These are phyloP conservation scores for Labeo calbasu DNA, from an alignment of 2,797 vertebrate genomes.

Conservation along the genomic window DNA sequence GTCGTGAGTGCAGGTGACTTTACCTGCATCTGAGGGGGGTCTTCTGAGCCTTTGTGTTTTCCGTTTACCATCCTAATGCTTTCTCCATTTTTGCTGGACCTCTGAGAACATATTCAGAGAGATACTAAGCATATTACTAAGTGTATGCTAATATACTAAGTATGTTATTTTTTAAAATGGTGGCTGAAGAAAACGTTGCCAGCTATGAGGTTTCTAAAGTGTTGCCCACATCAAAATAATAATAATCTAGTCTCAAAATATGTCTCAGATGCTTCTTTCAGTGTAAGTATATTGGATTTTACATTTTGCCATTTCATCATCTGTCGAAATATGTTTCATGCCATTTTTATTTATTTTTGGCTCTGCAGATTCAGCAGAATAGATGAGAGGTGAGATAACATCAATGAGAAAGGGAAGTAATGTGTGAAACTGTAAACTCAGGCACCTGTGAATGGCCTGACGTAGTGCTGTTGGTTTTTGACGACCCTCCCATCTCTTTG, in stretches of 20 bases:
- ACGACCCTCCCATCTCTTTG: slow-evolving; percentile 65
- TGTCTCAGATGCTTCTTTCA: neutral
- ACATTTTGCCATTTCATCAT: neutral
- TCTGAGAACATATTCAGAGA: slow-evolving; percentile 58
- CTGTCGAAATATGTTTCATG: neutral
- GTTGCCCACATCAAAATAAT: neutral
- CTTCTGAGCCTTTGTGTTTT: slow-evolving; percentile 57
- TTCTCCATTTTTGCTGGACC: slow-evolving; percentile 64
- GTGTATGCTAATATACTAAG: no score
- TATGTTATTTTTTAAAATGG: neutral
- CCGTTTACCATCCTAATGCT: slow-evolving; percentile 59
- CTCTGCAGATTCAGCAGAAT: neutral
- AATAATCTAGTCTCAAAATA: neutral
- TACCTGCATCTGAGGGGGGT: slow-evolving; percentile 71
- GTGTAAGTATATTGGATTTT: neutral
- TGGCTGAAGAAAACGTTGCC: neutral
- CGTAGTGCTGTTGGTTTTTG: slow-evolving; percentile 65
- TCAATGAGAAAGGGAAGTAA: neutral
- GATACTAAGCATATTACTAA: neutral
- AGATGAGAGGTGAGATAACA: neutral
- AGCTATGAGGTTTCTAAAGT: neutral
- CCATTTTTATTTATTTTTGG: neutral
- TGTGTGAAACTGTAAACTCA: neutral
- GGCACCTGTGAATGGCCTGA: slow-evolving; percentile 46
- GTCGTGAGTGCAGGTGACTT: slow-evolving; percentile 7